phyloP scores from a whole-genome alignment of 2,113 vertebrate species.

The Saimiri boliviensis region DNA sequence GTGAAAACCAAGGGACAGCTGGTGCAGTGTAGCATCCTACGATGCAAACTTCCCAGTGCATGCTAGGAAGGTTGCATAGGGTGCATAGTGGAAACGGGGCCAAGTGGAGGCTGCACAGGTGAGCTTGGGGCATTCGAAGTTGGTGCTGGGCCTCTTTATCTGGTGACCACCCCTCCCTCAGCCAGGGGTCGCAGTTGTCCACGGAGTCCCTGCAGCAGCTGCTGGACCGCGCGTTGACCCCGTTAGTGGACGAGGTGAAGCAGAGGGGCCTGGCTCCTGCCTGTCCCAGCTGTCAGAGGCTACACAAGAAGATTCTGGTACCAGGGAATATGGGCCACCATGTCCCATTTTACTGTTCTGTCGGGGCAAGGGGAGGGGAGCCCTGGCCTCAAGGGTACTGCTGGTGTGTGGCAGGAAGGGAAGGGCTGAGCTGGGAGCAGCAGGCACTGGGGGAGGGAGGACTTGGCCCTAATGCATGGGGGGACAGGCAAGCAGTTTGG shows the following conservation, averaged over 20 bases:
- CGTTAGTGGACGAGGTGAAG: constrained; percentile 75
- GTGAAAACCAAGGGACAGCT: not conserved
- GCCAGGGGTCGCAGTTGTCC: constrained; percentile 77
- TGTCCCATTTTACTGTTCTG: not conserved
- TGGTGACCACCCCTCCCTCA: not conserved
- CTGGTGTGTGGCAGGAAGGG: not conserved
- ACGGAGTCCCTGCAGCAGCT: constrained; percentile 76
- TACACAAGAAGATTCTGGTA: constrained; percentile 83
- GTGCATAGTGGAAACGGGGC: not conserved
- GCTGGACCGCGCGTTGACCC: constrained; percentile 73
- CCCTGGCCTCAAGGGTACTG: not conserved
- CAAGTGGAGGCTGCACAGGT: not conserved
- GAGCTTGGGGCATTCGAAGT: not conserved
- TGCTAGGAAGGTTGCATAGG: not conserved
- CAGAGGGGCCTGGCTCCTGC: constrained; percentile 66
- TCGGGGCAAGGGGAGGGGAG: not conserved
- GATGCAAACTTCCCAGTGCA: too few relatives aligned
- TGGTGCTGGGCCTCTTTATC: not conserved
- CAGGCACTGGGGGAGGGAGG: not conserved
- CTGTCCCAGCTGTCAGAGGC: constrained; percentile 79
- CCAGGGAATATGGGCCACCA: constrained; percentile 1
- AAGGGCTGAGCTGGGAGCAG: not conserved
- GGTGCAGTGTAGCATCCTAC: not conserved
- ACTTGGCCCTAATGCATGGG: not conserved
- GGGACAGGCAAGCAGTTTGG: not conserved